Evolutionary conservation across 2,888 invertebrate genomes (phyloP).

Genomic region (Entomobrya multifasciata): DNA sequence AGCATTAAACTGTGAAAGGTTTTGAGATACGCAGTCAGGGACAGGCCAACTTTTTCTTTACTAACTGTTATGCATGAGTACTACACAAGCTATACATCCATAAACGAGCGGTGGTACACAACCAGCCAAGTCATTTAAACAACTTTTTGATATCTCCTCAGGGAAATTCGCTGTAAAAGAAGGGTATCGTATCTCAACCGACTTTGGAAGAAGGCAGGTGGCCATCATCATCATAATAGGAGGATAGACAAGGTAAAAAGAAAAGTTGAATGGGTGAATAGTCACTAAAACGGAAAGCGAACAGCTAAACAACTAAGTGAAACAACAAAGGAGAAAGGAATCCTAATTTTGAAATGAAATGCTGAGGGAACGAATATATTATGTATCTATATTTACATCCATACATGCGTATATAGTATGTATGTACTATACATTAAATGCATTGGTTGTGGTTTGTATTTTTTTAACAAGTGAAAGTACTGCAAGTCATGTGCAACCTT

Average conservation of each 20-base stretch:
- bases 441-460: no score
- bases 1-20: not conserved
- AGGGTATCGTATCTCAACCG: slow-evolving; percentile 14
- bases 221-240: not conserved
- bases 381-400: not conserved
- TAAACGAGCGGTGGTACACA: not conserved
- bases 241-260: not conserved
- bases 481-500: no score
- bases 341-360: slow-evolving; percentile 25
- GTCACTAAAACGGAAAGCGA: slow-evolving; percentile 17
- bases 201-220: slow-evolving; percentile 11
- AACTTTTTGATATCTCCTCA: slow-evolving; percentile 57
- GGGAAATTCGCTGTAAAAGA: slow-evolving; percentile 51
- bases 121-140: not conserved
- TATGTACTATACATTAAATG: no score
- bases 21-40: not conserved
- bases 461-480: no score
- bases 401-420: no score
- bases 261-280: slow-evolving; percentile 25
- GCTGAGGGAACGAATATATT: slow-evolving; percentile 13
- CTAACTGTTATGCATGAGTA: not conserved
- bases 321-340: not conserved
- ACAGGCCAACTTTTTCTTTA: slow-evolving; percentile 3
- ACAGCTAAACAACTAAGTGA: not conserved
- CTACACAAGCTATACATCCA: not conserved